Conservation (phyloP, 1,140 invertebrate genomes). For the Delia radicum region DNA sequence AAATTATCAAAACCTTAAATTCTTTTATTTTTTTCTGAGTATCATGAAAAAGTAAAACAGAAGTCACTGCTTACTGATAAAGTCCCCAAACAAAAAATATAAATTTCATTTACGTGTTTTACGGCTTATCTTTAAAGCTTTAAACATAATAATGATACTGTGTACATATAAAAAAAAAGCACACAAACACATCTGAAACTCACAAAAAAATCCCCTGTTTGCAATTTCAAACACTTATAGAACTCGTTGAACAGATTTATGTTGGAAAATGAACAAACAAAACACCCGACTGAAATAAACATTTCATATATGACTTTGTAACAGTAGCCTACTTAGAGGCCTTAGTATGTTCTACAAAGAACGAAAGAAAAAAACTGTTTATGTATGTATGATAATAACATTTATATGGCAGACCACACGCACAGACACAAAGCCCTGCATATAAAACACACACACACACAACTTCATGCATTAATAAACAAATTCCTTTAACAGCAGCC, state of each 20-base stretch:
- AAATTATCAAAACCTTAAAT: background rate
- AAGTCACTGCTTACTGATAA: background rate
- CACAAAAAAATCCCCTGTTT: conserved; percentile 26
- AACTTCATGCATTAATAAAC: too few relatives aligned
- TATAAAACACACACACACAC: background rate
- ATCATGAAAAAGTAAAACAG: too few relatives aligned
- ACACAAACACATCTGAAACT: background rate
- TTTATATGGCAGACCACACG: conserved; percentile 18
- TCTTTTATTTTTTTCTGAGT: too few relatives aligned
- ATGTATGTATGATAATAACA: background rate
- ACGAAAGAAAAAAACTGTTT: background rate
- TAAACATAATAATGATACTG: background rate
- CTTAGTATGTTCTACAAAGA: background rate
- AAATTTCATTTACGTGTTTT: too few relatives aligned
- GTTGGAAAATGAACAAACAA: background rate
- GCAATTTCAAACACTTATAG: conserved; percentile 32
- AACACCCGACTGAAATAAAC: background rate
- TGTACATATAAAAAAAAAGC: background rate
- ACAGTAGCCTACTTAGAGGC: conserved; percentile 4
- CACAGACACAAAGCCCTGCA: background rate
- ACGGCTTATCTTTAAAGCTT: background rate
- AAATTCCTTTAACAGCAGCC: background rate
- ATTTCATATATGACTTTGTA: background rate
- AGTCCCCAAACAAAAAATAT: background rate
- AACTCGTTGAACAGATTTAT: conserved; percentile 28